Percentiles rank a stretch among this genome's conserved stretches.
Conservation (phyloP, 2,888 invertebrate species). For the Oxycera nigricornis region DNA sequence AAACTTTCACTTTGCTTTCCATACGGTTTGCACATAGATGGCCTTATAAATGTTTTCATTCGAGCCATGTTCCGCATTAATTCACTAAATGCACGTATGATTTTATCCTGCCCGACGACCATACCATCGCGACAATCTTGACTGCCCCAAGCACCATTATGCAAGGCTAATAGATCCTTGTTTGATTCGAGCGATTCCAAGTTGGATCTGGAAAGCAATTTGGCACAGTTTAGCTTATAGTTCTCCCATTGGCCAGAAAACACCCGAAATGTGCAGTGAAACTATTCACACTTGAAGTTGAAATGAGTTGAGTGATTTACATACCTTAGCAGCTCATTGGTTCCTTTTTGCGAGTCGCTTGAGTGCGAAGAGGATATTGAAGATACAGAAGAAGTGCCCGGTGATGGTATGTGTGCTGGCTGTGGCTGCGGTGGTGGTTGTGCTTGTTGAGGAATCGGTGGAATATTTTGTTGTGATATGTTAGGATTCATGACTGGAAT, state of each 20-base stretch:
- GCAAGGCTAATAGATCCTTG: conserved; percentile 71
- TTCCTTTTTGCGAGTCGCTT: conserved; percentile 2
- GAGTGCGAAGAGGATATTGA: conserved; percentile 17
- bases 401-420: conserved; percentile 28
- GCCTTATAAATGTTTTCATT: conserved; percentile 87
- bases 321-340: conserved; percentile 31
- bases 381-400: conserved; percentile 17
- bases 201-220: conserved; percentile 54
- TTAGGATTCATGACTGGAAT: conserved; percentile 2
- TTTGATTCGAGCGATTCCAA: conserved; percentile 63
- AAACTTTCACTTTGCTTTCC: conserved; percentile 88
- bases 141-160: conserved; percentile 72
- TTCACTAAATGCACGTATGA: conserved; percentile 83
- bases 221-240: not conserved
- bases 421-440: conserved; percentile 5
- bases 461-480: conserved; percentile 17
- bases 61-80: conserved; percentile 87
- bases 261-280: too few species aligned
- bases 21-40: conserved; percentile 89
- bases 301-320: not conserved
- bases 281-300: too few species aligned
- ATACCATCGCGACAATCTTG: conserved; percentile 55
- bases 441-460: not conserved
- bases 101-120: conserved; percentile 80
- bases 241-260: not conserved